Evolutionary conservation across 2,113 vertebrate species (phyloP).

Genomic region (Peromyscus californicus): DNA sequence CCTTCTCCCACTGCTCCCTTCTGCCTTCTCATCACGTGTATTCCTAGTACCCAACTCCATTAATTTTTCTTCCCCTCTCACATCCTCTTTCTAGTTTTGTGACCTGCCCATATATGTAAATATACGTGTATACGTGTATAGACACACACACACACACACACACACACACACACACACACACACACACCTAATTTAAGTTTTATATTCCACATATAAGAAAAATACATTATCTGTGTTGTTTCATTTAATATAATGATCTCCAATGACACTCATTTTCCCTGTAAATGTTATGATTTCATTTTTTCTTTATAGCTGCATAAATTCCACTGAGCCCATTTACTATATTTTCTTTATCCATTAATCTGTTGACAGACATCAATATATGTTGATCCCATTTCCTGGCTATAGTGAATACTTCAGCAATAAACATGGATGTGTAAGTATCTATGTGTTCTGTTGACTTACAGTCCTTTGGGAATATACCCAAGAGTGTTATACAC

Average conservation of each 20-base stretch:
- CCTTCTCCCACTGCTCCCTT: neutral
- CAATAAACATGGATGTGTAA: neutral
- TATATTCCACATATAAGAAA: neutral
- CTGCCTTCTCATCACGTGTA: neutral
- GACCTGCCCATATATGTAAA: neutral
- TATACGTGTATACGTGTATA: neutral
- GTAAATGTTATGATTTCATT: neutral
- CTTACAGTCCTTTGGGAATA: neutral
- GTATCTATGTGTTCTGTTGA: neutral
- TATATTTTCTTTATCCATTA: neutral
- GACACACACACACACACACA: neutral
- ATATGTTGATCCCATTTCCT: neutral
- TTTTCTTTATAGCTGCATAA: neutral
- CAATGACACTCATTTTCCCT: neutral
- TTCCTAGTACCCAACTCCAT: neutral
- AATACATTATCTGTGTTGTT: neutral
- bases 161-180: neutral
- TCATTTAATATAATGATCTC: neutral
- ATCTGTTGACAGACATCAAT: neutral
- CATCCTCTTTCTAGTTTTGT: neutral
- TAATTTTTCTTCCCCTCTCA: neutral
- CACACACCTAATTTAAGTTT: neutral
- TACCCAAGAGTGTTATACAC: neutral
- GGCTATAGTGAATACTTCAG: neutral
- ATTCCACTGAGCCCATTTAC: neutral